Evolutionary conservation across 2,888 invertebrate genomes (phyloP), one percentile per base, ranked within the genome.

Genomic region (Eubasilissa splendida): DNA sequence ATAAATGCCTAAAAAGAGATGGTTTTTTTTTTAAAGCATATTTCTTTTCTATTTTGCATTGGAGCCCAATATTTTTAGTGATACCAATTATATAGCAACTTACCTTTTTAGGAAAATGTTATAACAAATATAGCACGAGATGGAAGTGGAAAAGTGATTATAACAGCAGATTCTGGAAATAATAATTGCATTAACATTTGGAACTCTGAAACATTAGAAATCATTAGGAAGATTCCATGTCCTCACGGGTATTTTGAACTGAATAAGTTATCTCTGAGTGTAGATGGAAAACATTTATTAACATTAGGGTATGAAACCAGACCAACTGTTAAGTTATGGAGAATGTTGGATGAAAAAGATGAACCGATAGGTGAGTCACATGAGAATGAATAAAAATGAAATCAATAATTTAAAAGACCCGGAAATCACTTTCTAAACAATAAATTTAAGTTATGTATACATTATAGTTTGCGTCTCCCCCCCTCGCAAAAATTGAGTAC

Each of bases 111-210:
- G 93, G 89, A 90, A 85, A 90, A 92, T 85, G 85, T 87, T 82
- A 87, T 93, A 8, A 88, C 87, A 2, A 88, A 88, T 84, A 87
- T 93, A 80, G 90, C 92, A 1, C 83, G 88, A 0, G 92, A 92
- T 85, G 85, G 81, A 0, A 85, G 85, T 2, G 93, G 93, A n/a
- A 88, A 88, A 76, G 93, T 92, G 92, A 86, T 94, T 76, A 89
- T 91, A 9, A 92, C 92, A 0, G 92, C 92, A 0, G 93, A 93
- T 86, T 88, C 89, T 0, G 92, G 91, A 0, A 86, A 89, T 0
- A 92, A 93, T 84, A 92, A 91, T 83, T 87, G 88, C 66, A 86
- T 93, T 66, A 91, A 92, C 59, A 87, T 94, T 50, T 93, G 94
- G 93, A 91, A 93, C 84, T 89, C 87, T 54, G 84, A 81, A 11